Conservation (phyloP, 1,140 invertebrate genomes). For the Drosophila kikkawai region DNA sequence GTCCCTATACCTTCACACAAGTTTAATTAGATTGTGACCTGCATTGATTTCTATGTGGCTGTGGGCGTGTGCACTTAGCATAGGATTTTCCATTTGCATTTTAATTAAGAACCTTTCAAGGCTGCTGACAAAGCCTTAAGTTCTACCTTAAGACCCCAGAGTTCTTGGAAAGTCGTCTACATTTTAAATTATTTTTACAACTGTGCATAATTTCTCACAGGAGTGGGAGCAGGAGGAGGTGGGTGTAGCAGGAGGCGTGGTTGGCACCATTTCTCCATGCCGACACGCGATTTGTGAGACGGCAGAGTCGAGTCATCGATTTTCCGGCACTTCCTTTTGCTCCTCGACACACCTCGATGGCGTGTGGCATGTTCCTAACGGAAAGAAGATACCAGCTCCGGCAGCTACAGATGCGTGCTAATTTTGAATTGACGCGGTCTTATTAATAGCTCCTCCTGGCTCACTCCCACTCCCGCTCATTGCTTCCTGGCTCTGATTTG, state of each 20-base stretch:
- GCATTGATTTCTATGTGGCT: slow-evolving; percentile 23
- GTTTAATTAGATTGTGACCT: slow-evolving; percentile 57
- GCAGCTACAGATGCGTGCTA: slow-evolving; percentile 33
- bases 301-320: slow-evolving; percentile 36
- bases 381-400: slow-evolving; percentile 8
- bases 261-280: slow-evolving; percentile 27
- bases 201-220: slow-evolving; percentile 2
- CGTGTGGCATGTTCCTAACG: slow-evolving; percentile 31
- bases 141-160: background rate
- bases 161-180: slow-evolving; percentile 5
- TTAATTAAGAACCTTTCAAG: slow-evolving; percentile 47
- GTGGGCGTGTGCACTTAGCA: slow-evolving; percentile 13
- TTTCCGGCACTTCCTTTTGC: slow-evolving; percentile 24
- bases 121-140: background rate
- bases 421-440: slow-evolving; percentile 25
- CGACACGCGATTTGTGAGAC: slow-evolving; percentile 53
- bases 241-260: slow-evolving; percentile 3
- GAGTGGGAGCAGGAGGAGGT: background rate
- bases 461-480: background rate
- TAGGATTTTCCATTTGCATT: slow-evolving; percentile 52
- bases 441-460: slow-evolving; percentile 30
- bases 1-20: slow-evolving; percentile 1
- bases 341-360: slow-evolving; percentile 32
- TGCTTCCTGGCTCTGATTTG: slow-evolving; percentile 24
- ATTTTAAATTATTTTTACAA: slow-evolving; percentile 32